Base-by-base conservation (phyloP, 2,888 invertebrate genomes). In the Sarcophaga caerulescens region DNA sequence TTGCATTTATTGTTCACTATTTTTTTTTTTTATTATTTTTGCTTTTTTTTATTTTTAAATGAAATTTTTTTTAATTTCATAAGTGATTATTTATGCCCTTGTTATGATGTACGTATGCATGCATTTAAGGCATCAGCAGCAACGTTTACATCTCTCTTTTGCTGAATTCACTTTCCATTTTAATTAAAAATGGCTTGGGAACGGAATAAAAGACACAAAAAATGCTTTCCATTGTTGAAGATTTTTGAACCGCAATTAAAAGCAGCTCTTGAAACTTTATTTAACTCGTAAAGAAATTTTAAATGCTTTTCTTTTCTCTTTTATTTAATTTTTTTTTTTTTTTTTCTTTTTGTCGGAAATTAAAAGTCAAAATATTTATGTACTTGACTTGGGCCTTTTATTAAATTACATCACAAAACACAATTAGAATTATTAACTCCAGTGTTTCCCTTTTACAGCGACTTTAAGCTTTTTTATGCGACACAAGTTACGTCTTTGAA, bases 281-380 rank as follows among this genome's bases (percentile, higher is more conserved):
- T 82, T 77, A 14, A 17, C 19, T 44, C 11, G 25, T 8, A 65
- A 65, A 65, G 35, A 60, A 19, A 60, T 10, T 10, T 14, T 52
- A 17, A 52, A 52, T 52, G 17, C 14, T 52, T 52, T 52, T 52
- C 12, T 17, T 52, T 17, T 12, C 17, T 17, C 52, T 12, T 52
- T 14, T 14, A 14, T 14, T 14, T 14, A 0, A 11, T 35, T 35
- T 35, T 10, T 35, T 35, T n/a, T n/a, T n/a, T n/a, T n/a, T n/a
- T n/a, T n/a, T n/a, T n/a, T n/a, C n/a, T n/a, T n/a, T 35, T 35
- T 35, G 8, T 35, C 8, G 35, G 23, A 63, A 60, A 65, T 66
- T 14, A 77, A 60, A 77, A 82, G 82, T 85, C 85, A 82, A 79
- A 85, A 85, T 82, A 82, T 85, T 81, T 79, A 23, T 77, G 57